phyloP scores from a whole-genome alignment of 2,113 vertebrate species.

The Campylorhamphus procurvoides region DNA sequence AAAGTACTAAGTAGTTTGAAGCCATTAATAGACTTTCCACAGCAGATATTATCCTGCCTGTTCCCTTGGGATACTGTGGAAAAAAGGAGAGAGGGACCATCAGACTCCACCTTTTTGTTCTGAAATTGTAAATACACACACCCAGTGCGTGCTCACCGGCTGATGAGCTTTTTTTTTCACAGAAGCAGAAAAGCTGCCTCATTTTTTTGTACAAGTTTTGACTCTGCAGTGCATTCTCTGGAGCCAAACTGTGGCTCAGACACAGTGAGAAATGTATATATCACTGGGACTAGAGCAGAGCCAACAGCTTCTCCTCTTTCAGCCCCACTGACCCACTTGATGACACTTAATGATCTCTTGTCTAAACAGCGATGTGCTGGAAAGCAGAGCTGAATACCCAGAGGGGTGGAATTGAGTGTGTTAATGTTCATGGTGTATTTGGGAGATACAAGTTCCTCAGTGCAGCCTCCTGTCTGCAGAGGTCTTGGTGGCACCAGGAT shows the following conservation, averaged over 20 bases:
- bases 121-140: background rate
- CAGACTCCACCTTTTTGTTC: background rate
- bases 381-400: background rate
- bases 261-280: background rate
- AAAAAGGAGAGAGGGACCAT: background rate
- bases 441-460: background rate
- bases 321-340: background rate
- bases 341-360: slow-evolving; percentile 11
- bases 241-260: background rate
- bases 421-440: accelerated
- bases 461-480: background rate
- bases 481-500: background rate
- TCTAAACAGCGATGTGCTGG: background rate
- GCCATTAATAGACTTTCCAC: background rate
- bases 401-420: background rate
- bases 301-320: background rate
- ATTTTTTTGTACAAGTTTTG: background rate
- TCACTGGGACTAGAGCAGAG: background rate
- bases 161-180: background rate
- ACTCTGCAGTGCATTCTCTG: background rate
- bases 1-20: background rate
- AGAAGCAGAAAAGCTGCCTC: background rate
- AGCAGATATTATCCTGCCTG: background rate
- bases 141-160: background rate
- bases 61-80: background rate